A percentile compares a stretch with the other conserved stretches of the same genome.
Conservation (phyloP, 2,888 invertebrate genomes). For the Rotaria macrura region DNA sequence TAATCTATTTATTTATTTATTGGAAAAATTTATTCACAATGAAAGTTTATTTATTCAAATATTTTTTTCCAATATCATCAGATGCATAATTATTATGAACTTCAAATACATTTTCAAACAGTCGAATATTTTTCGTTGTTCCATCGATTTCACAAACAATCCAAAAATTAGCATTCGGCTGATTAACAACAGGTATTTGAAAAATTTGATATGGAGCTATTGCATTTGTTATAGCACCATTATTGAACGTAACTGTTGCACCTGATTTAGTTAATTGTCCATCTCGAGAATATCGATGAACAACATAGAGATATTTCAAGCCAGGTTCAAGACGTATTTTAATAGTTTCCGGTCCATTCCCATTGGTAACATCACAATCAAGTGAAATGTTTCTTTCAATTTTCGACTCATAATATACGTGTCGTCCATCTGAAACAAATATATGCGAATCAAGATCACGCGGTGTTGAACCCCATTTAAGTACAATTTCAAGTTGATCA, state of each 20-base stretch:
- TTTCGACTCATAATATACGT: background rate
- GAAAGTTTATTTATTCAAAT: background rate
- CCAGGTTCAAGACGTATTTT: background rate
- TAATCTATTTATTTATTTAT: too few relatives aligned
- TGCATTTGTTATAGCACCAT: too few relatives aligned
- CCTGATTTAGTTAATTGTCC: background rate
- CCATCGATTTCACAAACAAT: conserved; percentile 6
- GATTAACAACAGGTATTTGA: background rate
- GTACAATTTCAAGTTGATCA: conserved; percentile 14
- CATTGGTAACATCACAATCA: background rate
- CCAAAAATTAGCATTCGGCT: background rate
- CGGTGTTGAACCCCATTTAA: background rate
- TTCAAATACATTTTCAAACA: conserved; percentile 12
- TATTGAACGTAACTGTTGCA: conserved; percentile 1
- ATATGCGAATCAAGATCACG: conserved; percentile 14
- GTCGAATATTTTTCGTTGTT: background rate
- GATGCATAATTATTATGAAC: background rate
- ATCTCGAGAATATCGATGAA: conserved; percentile 10
- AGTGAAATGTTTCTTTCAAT: background rate
- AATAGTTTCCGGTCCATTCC: background rate
- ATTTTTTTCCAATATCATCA: background rate
- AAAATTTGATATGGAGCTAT: background rate
- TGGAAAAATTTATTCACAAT: too few relatives aligned
- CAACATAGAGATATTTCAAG: conserved; percentile 1
- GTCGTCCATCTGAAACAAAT: background rate